phyloP scores from a whole-genome alignment of 2,113 vertebrate species.

The Rattus rattus region DNA sequence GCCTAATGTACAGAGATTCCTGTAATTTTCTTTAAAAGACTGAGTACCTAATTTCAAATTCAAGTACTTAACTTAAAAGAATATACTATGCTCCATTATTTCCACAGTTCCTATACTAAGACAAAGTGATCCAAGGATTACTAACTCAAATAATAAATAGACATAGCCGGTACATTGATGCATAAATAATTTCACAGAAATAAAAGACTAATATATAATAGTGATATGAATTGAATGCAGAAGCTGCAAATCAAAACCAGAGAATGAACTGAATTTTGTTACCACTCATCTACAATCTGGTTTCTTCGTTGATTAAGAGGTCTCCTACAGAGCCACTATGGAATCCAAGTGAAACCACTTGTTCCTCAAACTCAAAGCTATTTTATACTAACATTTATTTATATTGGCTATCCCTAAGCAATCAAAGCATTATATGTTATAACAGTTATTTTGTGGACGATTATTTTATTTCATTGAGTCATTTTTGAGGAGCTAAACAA shows the following conservation, averaged over 20 bases:
- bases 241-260: conserved; percentile 13
- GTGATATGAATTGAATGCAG: background rate
- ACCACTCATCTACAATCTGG: background rate
- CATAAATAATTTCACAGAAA: background rate
- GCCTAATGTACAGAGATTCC: background rate
- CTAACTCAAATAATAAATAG: background rate
- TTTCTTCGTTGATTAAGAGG: conserved; percentile 40
- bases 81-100: background rate
- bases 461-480: background rate
- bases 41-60: conserved; percentile 45
- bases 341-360: conserved; percentile 27
- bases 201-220: conserved; percentile 4
- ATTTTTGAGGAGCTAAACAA: conserved; percentile 17
- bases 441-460: conserved; percentile 30
- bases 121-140: conserved; percentile 5
- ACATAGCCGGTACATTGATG: background rate
- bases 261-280: background rate
- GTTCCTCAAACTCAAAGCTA: background rate
- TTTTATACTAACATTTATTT: background rate
- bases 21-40: background rate
- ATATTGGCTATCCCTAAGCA: conserved; percentile 12
- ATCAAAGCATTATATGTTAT: conserved; percentile 23
- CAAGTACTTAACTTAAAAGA: conserved; percentile 55
- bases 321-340: background rate
- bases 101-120: background rate